Evolutionary conservation across 2,113 vertebrate genomes (phyloP).

Genomic region (Eurystomus gularis): DNA sequence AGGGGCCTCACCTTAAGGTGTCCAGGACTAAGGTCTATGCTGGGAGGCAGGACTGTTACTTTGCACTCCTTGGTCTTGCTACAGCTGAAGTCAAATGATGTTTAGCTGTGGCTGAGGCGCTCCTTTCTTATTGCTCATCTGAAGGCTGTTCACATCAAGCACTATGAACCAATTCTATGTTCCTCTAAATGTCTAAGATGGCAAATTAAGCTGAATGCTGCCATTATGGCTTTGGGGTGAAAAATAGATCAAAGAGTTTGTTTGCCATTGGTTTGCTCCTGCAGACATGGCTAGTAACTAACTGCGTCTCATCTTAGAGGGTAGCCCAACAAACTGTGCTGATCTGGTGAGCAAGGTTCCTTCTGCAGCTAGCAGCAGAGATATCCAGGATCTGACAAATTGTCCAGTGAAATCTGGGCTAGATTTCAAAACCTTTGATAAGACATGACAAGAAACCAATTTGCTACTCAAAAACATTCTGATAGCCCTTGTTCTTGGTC

Average conservation of each 20-base stretch:
- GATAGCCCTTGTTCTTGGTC: not conserved
- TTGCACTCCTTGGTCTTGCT: not conserved
- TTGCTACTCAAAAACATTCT: slow-evolving; percentile 10
- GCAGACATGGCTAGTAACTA: not conserved
- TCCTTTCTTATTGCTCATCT: not conserved
- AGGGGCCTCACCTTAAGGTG: not conserved
- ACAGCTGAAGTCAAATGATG: not conserved
- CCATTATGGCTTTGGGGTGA: not conserved
- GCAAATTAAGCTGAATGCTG: not conserved
- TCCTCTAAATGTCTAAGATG: not conserved
- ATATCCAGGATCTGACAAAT: slow-evolving; percentile 6
- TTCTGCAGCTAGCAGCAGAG: not conserved
- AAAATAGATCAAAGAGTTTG: not conserved
- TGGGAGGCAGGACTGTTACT: not conserved
- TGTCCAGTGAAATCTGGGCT: slow-evolving; percentile 10
- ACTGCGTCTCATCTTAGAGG: not conserved
- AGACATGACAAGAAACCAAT: not conserved
- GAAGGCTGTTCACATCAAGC: not conserved
- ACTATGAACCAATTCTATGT: not conserved
- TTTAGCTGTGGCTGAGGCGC: not conserved
- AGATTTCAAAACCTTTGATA: slow-evolving; percentile 19
- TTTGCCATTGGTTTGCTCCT: not conserved
- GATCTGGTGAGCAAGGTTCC: not conserved
- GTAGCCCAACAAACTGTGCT: not conserved
- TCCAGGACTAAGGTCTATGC: not conserved